Evolutionary conservation across 2,888 invertebrate genomes (phyloP).

Genomic region (Artemia sinica): DNA sequence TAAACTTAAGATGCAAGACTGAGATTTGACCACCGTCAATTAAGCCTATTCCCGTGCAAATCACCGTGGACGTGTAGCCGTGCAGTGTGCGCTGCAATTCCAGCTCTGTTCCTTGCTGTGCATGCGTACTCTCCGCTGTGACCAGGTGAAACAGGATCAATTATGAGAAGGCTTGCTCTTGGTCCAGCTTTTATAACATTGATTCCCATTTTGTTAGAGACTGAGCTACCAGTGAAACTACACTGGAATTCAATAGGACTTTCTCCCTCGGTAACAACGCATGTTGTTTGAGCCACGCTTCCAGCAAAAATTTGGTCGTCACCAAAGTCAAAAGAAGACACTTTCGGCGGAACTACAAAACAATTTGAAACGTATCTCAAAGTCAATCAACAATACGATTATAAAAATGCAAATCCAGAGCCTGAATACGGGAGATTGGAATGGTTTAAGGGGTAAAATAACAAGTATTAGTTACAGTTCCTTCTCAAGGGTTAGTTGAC

Average conservation of each 20-base stretch:
- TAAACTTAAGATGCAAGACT: too few relatives aligned
- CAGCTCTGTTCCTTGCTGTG: constrained; percentile 31
- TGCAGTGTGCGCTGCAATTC: constrained; percentile 29
- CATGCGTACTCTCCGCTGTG: constrained; percentile 33
- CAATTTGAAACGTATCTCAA: neutral
- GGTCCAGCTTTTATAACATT: constrained; percentile 39
- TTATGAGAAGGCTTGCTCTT: constrained; percentile 44
- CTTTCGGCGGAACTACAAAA: constrained; percentile 47
- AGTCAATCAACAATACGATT: neutral
- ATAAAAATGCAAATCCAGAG: neutral
- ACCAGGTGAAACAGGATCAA: constrained; percentile 31
- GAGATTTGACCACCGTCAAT: too few relatives aligned
- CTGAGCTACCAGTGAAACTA: constrained; percentile 48
- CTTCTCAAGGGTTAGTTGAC: too few relatives aligned
- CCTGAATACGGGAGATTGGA: too few relatives aligned
- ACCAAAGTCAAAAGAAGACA: constrained; percentile 52
- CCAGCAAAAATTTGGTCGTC: constrained; percentile 59
- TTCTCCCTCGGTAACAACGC: constrained; percentile 57
- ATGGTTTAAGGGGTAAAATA: too few relatives aligned
- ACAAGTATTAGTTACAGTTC: too few relatives aligned
- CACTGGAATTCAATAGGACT: constrained; percentile 55
- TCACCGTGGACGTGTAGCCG: constrained; percentile 36
- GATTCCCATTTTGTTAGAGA: constrained; percentile 32
- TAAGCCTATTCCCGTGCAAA: too few relatives aligned
- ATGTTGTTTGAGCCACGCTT: constrained; percentile 52